These are phyloP conservation scores for Chymomyza costata DNA, from an alignment of 1,140 invertebrate species.

Conservation along the genomic window DNA sequence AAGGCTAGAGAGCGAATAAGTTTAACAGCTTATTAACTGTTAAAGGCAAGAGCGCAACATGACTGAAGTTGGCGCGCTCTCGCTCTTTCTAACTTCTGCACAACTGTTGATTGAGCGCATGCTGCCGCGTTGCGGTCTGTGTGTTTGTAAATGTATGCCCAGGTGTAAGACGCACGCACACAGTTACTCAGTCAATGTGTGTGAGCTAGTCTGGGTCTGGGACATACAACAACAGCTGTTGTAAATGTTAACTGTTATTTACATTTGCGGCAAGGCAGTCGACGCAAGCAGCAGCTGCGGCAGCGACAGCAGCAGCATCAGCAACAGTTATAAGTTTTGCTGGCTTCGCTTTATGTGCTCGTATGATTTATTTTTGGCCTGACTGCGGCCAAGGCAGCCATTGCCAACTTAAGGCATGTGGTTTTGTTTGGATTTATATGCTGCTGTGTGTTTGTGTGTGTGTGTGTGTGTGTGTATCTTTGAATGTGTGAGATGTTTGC, in stretches of 20 bases:
- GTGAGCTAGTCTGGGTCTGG: too few relatives aligned
- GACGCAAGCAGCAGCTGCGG: too few relatives aligned
- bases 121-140: conserved; percentile 7
- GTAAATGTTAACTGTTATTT: conserved; percentile 59
- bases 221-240: conserved; percentile 38
- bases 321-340: conserved; percentile 72
- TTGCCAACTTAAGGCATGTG: conserved; percentile 54
- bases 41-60: background rate
- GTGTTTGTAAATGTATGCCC: too few relatives aligned
- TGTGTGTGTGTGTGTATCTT: conserved; percentile 13
- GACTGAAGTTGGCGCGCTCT: conserved; percentile 1
- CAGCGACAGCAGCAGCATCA: conserved; percentile 11
- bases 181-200: too few relatives aligned
- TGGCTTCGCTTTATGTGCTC: conserved; percentile 68
- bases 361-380: conserved; percentile 68
- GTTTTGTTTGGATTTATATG: conserved; percentile 68
- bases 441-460: conserved; percentile 45
- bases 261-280: conserved; percentile 45
- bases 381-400: conserved; percentile 15
- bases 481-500: conserved; percentile 49
- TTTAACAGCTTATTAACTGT: conserved; percentile 18
- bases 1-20: too few relatives aligned
- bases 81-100: conserved; percentile 23
- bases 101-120: conserved; percentile 35
- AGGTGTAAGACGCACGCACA: too few relatives aligned